Evolutionary conservation across 2,113 vertebrate genomes (phyloP), one percentile per base, ranked within the genome.

Genomic region (Pelecanoides urinatrix): DNA sequence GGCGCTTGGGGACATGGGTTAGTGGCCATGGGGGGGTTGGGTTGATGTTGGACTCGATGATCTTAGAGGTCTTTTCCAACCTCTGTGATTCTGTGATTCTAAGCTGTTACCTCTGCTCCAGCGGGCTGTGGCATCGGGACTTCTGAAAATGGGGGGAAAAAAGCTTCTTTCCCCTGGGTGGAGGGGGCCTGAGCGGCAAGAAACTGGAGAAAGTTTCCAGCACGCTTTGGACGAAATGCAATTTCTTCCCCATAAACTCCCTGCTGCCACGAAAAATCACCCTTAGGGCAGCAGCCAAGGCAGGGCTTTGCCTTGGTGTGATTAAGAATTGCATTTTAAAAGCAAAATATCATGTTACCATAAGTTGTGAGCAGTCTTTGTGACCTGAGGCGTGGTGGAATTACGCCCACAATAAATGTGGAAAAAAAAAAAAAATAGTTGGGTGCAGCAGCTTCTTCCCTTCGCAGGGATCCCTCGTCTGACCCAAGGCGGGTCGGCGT

Each of bases 361-460:
- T 14, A 17, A 23, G 29, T 6, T 0, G 2, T 8, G 11, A 26
- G 66, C 30, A 5, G 36, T 5, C 16, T 23, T 16, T 15, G 38
- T 11, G 34, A 19, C 17, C 61, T 34, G 50, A 17, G 38, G 34
- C 1, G 1, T 5, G 42, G 22, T 16, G 45, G 74, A 23, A 45
- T 13, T 2, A 10, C 6, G 11, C 16, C 36, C 27, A 7, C 32
- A 13, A 13, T 30, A 47, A 21, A 11, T 1, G 5, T 7, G 25
- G 5, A 6, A 44, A 8, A 7, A 3, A 29, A 34, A 5, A 17
- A 2, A 3, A 6, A 21, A 3, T 1, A 4, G 10, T 5, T 4
- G 45, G 34, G 4, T 45, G 4, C 14, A 13, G 29, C 47, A 7
- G 9, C 32, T 7, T 5, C 23, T 25, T 13, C 59, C 61, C 67